phyloP scores from a whole-genome alignment of 2,113 vertebrate genomes.

The Mugil cephalus region DNA sequence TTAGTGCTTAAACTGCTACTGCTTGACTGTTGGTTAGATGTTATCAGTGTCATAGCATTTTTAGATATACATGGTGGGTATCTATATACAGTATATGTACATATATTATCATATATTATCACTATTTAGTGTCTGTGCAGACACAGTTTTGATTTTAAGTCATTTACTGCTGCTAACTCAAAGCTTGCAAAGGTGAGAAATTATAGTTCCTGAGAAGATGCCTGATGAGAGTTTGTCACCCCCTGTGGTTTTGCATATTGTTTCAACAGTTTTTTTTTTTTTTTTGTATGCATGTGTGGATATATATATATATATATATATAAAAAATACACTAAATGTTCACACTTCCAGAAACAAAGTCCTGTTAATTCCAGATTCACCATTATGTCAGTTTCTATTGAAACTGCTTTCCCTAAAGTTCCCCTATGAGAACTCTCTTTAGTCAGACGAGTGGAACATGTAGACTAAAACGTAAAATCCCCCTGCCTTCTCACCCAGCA shows the following conservation, averaged over 20 bases:
- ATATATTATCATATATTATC: too few relatives aligned
- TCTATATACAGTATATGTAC: too few relatives aligned
- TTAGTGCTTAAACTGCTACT: too few relatives aligned
- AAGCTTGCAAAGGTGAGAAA: background rate
- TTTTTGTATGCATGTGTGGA: too few relatives aligned
- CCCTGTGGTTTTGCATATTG: too few relatives aligned
- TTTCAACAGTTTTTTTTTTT: too few relatives aligned
- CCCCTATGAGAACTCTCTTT: background rate
- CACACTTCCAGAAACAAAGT: background rate
- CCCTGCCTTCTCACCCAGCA: constrained; percentile 83
- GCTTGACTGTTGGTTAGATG: background rate
- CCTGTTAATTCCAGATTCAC: background rate
- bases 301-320: too few relatives aligned
- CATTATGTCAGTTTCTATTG: background rate
- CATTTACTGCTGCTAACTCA: background rate
- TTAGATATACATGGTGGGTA: too few relatives aligned
- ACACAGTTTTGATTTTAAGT: background rate
- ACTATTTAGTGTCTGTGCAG: constrained; percentile 1
- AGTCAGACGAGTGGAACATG: background rate
- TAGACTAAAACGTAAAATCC: background rate
- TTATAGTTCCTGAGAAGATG: too few relatives aligned
- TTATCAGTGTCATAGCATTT: too few relatives aligned
- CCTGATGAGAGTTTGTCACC: too few relatives aligned
- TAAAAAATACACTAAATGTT: too few relatives aligned
- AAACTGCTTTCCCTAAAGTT: background rate